These are phyloP conservation scores for Aethina tumida DNA, from an alignment of 1,140 invertebrate species.

Conservation along the genomic window DNA sequence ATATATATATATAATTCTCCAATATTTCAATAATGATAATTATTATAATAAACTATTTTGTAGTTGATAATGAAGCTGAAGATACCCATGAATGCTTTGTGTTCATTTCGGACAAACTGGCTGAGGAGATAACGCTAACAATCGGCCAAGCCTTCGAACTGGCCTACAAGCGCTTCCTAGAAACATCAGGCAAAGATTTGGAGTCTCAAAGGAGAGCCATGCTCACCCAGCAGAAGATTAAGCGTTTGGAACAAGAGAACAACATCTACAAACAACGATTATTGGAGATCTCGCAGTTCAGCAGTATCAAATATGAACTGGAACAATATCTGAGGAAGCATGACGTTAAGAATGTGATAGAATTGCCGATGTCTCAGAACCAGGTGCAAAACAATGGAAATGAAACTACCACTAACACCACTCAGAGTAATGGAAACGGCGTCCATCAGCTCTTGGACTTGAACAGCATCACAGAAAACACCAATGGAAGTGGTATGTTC, in stretches of 20 bases:
- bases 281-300: conserved; percentile 43
- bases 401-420: background rate
- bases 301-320: conserved; percentile 27
- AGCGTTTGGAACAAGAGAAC: conserved; percentile 62
- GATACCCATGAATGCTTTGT: conserved; percentile 92
- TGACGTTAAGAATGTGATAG: conserved; percentile 32
- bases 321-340: conserved; percentile 33
- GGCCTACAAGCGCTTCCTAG: conserved; percentile 81
- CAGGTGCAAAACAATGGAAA: conserved; percentile 12
- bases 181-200: conserved; percentile 64
- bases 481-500: conserved; percentile 33
- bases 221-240: conserved; percentile 62
- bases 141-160: conserved; percentile 96
- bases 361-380: conserved; percentile 14
- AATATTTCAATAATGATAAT: no score
- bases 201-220: conserved; percentile 62
- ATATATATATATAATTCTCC: background rate
- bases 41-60: conserved; percentile 10
- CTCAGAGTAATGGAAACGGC: conserved; percentile 36
- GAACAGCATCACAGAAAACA: conserved; percentile 19
- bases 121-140: conserved; percentile 92
- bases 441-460: conserved; percentile 25
- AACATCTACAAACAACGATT: conserved; percentile 55
- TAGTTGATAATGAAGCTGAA: conserved; percentile 30
- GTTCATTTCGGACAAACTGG: conserved; percentile 91